Percentiles rank a stretch among this genome's conserved stretches.
Evolutionary conservation across 1,140 invertebrate species (phyloP).

Genomic region (Heliconius hermathena): DNA sequence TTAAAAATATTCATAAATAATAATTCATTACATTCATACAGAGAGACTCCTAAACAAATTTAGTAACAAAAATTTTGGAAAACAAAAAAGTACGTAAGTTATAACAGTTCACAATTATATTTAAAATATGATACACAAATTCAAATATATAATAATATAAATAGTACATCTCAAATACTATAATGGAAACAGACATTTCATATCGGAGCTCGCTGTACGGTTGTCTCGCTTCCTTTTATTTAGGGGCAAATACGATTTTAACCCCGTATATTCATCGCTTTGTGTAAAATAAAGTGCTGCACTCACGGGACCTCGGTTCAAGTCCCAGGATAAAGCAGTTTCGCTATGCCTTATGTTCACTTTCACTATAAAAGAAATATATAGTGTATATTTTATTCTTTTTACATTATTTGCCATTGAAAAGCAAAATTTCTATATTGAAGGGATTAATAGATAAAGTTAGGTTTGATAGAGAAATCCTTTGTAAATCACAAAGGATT

Average conservation of each 20-base stretch:
- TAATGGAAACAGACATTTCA: conserved; percentile 47
- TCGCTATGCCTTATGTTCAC: conserved; percentile 9
- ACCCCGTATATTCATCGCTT: conserved; percentile 46
- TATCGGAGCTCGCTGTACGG: conserved; percentile 48
- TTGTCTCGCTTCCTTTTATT: conserved; percentile 64
- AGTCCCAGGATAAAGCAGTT: conserved; percentile 30
- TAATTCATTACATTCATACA: too few species aligned
- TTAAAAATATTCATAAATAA: too few species aligned
- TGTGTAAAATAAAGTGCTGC: conserved; percentile 45
- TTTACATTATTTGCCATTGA: background rate
- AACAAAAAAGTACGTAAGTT: too few species aligned
- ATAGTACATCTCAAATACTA: too few species aligned
- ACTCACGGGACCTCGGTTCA: conserved; percentile 35
- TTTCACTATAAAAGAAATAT: conserved; percentile 25
- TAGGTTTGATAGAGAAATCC: background rate
- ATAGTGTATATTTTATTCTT: conserved; percentile 6
- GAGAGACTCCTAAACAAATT: too few species aligned
- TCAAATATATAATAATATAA: too few species aligned
- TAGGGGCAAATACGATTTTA: conserved; percentile 65
- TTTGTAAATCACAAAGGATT: background rate
- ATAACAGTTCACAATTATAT: too few species aligned
- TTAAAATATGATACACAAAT: too few species aligned
- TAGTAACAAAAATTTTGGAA: too few species aligned
- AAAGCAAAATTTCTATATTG: background rate
- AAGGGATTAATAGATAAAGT: background rate